A percentile compares a stretch with the other conserved stretches of the same genome.
phyloP scores from a whole-genome alignment of 2,113 vertebrate genomes.

The Paedocypris sp. region DNA sequence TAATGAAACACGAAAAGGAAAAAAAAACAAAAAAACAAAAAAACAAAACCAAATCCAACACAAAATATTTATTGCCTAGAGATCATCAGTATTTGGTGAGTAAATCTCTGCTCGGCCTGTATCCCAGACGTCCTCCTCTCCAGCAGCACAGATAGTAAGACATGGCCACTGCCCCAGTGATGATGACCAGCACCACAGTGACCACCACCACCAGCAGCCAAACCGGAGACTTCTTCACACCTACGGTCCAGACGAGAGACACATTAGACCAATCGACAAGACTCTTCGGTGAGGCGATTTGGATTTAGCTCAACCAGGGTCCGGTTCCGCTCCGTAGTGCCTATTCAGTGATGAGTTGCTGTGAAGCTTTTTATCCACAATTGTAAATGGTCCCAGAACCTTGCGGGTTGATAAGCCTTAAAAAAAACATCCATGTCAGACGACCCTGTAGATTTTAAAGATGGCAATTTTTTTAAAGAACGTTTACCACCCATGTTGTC shows the following conservation, averaged over 20 bases:
- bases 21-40: constrained; percentile 6
- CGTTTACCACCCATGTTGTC: background rate
- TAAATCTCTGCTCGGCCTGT: constrained; percentile 39
- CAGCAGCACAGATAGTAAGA: constrained; percentile 58
- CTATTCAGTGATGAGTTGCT: background rate
- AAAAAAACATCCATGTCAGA: background rate
- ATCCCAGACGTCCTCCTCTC: constrained; percentile 57
- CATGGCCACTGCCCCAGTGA: constrained; percentile 40
- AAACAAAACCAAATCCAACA: background rate
- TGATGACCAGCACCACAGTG: constrained; percentile 11
- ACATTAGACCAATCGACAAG: background rate
- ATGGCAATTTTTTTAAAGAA: too few relatives aligned
- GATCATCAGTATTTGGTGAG: constrained; percentile 29
- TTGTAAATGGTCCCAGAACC: constrained; percentile 14
- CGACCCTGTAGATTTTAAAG: too few relatives aligned
- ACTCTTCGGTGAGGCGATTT: too few relatives aligned
- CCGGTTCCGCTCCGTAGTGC: background rate
- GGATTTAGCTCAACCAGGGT: too few relatives aligned
- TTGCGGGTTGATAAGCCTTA: background rate
- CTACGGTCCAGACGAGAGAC: background rate
- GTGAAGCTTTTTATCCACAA: background rate
- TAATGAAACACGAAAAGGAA: too few relatives aligned
- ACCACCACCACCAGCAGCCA: constrained; percentile 31
- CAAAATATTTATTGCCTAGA: background rate
- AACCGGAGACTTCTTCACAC: background rate